A percentile compares a stretch with the other conserved stretches of the same genome.
These are phyloP conservation scores for Andricus grossulariae DNA, from an alignment of 1,140 invertebrate genomes.

Conservation along the genomic window DNA sequence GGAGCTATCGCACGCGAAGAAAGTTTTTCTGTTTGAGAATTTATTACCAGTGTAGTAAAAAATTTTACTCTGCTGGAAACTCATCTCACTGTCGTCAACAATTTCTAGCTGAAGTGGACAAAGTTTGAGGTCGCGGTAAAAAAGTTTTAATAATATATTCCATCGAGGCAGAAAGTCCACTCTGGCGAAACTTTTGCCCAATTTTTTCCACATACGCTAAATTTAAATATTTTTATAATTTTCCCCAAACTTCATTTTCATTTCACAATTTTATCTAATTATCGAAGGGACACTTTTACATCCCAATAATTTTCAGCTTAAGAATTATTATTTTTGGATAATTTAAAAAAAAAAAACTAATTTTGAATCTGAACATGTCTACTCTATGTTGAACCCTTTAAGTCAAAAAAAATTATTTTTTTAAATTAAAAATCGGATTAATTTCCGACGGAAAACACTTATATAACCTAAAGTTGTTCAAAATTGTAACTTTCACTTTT, in stretches of 20 bases:
- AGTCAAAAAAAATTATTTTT: too few species aligned
- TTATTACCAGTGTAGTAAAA: slow-evolving; percentile 32
- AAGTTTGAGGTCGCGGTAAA: slow-evolving; percentile 22
- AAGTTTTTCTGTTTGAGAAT: slow-evolving; percentile 32
- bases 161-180: slow-evolving; percentile 23
- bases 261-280: neutral
- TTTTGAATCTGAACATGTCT: too few species aligned
- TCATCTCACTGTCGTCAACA: slow-evolving; percentile 30
- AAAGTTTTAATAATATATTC: slow-evolving; percentile 30
- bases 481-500: too few species aligned
- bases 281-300: neutral
- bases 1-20: slow-evolving; percentile 4
- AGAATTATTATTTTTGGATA: neutral
- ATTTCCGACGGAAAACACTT: too few species aligned
- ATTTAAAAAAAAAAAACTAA: too few species aligned
- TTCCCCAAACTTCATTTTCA: neutral
- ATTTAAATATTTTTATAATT: slow-evolving; percentile 20
- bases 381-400: too few species aligned
- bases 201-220: neutral
- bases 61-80: slow-evolving; percentile 25
- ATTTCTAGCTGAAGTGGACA: slow-evolving; percentile 29
- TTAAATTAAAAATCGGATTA: too few species aligned
- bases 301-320: neutral
- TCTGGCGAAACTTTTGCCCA: neutral
- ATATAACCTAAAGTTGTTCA: too few species aligned